These are phyloP conservation scores for Gastrophysa polygoni DNA, from an alignment of 2,888 invertebrate species.

Conservation along the genomic window DNA sequence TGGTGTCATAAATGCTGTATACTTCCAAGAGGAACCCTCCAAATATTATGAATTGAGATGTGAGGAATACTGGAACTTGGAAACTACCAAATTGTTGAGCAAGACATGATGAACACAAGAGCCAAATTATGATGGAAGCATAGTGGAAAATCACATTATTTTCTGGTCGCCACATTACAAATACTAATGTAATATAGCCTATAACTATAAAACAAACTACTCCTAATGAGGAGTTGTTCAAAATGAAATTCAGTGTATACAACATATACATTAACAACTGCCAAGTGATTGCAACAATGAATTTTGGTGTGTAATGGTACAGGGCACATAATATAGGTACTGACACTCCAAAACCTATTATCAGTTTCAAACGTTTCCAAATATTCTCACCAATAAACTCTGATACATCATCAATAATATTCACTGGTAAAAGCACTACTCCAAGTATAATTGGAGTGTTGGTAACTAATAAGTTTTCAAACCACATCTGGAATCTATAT, in stretches of 20 bases:
- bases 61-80: conserved; percentile 75
- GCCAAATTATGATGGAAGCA: conserved; percentile 76
- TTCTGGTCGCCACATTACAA: conserved; percentile 77
- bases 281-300: conserved; percentile 67
- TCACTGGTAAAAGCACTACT: conserved; percentile 70
- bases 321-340: conserved; percentile 65
- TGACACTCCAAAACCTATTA: conserved; percentile 58
- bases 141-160: conserved; percentile 70
- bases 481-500: conserved; percentile 78
- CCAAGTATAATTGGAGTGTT: conserved; percentile 70
- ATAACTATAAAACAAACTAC: conserved; percentile 64
- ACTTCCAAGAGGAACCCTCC: conserved; percentile 71
- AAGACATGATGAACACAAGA: conserved; percentile 74
- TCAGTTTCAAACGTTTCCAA: conserved; percentile 68
- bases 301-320: conserved; percentile 75
- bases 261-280: conserved; percentile 47
- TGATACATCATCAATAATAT: conserved; percentile 76
- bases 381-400: conserved; percentile 76
- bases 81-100: conserved; percentile 77
- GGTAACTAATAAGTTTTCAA: conserved; percentile 70
- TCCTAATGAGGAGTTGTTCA: conserved; percentile 51
- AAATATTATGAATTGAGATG: conserved; percentile 69
- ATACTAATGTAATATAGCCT: conserved; percentile 73
- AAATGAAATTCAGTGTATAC: conserved; percentile 50
- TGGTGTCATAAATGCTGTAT: conserved; percentile 62